phyloP scores from a whole-genome alignment of 2,888 invertebrate species.

The Thecocarcelia acutangulata region DNA sequence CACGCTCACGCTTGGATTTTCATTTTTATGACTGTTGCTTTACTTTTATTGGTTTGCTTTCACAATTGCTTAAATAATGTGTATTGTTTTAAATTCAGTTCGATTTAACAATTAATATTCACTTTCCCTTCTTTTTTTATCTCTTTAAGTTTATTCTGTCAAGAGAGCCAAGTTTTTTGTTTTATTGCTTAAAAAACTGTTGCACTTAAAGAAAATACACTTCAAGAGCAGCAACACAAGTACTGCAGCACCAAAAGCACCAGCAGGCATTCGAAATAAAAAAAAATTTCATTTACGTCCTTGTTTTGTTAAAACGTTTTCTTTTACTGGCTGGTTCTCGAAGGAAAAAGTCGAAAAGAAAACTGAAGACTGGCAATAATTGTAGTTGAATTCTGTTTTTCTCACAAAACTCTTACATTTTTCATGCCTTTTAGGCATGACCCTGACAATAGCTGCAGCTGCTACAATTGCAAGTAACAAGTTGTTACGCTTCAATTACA shows the following conservation, averaged over 20 bases:
- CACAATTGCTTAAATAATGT: too few relatives aligned
- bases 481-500: slow-evolving; percentile 6
- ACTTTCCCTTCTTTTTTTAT: too few relatives aligned
- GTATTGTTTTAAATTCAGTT: too few relatives aligned
- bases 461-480: slow-evolving; percentile 21
- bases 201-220: slow-evolving; percentile 11
- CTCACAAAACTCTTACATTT: not conserved
- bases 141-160: too few relatives aligned
- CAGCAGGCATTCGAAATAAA: slow-evolving; percentile 8
- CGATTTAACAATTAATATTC: too few relatives aligned
- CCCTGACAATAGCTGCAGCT: slow-evolving; percentile 39
- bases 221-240: slow-evolving; percentile 7
- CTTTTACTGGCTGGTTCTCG: slow-evolving; percentile 8
- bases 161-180: not conserved
- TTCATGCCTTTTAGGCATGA: slow-evolving; percentile 19
- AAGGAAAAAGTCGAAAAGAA: not conserved
- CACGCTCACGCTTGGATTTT: too few relatives aligned
- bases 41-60: too few relatives aligned
- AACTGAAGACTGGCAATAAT: slow-evolving; percentile 6
- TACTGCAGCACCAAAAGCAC: not conserved
- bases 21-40: too few relatives aligned
- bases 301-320: slow-evolving; percentile 29
- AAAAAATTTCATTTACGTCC: not conserved
- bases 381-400: not conserved
- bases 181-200: not conserved